phyloP scores from a whole-genome alignment of 1,140 invertebrate species.

The Hylaeus volcanicus region DNA sequence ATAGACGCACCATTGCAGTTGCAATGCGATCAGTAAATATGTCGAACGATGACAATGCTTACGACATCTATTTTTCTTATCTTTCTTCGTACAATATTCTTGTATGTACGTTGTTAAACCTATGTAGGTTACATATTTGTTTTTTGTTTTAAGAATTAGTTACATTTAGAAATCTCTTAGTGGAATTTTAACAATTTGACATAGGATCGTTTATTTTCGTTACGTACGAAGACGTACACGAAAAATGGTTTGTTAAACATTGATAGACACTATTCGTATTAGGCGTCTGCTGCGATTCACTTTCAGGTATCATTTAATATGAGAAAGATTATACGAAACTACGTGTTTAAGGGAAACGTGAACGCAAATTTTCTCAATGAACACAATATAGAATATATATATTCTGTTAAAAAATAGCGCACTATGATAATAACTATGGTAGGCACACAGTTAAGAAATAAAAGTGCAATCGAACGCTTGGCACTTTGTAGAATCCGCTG shows the following conservation, averaged over 20 bases:
- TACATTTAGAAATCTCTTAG: slow-evolving; percentile 10
- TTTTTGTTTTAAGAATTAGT: neutral
- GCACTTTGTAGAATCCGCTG: slow-evolving; percentile 27
- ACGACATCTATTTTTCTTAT: neutral
- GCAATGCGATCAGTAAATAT: slow-evolving; percentile 6
- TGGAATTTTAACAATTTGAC: slow-evolving; percentile 2
- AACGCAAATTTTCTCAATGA: slow-evolving; percentile 39
- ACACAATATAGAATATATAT: slow-evolving; percentile 41
- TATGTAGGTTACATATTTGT: neutral
- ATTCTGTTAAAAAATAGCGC: slow-evolving; percentile 25
- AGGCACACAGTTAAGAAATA: slow-evolving; percentile 33
- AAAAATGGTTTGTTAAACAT: neutral
- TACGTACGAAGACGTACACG: neutral
- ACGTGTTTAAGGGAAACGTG: slow-evolving; percentile 11
- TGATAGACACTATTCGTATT: slow-evolving; percentile 4
- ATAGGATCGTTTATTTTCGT: slow-evolving; percentile 22
- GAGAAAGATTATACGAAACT: neutral
- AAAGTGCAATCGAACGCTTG: slow-evolving; percentile 37
- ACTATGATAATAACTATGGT: slow-evolving; percentile 28
- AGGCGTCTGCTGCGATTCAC: neutral
- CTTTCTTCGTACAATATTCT: neutral
- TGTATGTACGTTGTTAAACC: neutral
- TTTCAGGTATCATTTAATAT: neutral
- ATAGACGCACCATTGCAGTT: slow-evolving; percentile 34
- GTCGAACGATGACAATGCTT: neutral